phyloP scores from a whole-genome alignment of 2,113 vertebrate species.

The Corythaeola cristata region DNA sequence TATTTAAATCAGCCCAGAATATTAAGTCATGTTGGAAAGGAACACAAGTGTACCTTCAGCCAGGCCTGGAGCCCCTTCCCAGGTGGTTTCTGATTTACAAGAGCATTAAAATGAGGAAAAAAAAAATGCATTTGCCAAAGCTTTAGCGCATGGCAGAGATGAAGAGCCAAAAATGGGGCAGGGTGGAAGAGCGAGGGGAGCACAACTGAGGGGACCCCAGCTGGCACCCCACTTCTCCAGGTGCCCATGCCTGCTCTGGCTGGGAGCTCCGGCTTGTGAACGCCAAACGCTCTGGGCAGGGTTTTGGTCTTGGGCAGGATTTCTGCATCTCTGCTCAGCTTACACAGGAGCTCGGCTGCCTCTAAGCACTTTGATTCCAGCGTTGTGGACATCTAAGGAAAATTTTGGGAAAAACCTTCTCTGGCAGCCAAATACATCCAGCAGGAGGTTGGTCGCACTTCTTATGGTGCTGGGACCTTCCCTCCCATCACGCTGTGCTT shows the following conservation, averaged over 20 bases:
- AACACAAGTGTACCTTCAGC: background rate
- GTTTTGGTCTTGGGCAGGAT: background rate
- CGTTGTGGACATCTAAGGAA: background rate
- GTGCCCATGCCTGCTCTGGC: background rate
- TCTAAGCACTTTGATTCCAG: background rate
- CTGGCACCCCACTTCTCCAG: background rate
- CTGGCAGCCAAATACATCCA: background rate
- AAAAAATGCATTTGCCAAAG: background rate
- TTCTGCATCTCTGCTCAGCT: background rate
- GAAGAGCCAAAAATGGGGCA: background rate
- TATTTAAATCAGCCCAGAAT: background rate
- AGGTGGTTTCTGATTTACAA: background rate
- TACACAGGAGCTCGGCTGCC: background rate
- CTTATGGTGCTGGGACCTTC: background rate
- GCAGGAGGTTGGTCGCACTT: background rate
- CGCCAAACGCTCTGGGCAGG: background rate
- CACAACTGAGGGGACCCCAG: background rate
- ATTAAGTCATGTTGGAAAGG: background rate
- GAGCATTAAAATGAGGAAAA: background rate
- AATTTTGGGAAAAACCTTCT: no score
- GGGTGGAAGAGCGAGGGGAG: background rate
- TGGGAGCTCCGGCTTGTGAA: rapidly evolving
- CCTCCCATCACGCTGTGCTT: background rate
- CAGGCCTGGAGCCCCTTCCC: background rate
- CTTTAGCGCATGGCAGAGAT: background rate